These are phyloP conservation scores for Eupeodes luniger DNA, from an alignment of 2,888 invertebrate species.

Conservation along the genomic window DNA sequence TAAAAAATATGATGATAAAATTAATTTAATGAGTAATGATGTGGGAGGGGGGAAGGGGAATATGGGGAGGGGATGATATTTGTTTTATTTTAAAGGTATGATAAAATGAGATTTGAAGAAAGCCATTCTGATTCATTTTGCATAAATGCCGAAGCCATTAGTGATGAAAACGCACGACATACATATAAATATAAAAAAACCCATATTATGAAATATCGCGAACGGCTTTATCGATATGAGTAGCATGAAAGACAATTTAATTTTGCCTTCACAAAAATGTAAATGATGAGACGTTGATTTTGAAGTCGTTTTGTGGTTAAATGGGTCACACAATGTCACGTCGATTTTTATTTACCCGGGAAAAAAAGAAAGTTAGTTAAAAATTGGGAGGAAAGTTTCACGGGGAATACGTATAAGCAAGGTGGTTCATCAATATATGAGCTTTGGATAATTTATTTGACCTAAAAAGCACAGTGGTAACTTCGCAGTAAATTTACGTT, in stretches of 20 bases:
- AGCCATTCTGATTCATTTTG: slow-evolving; percentile 74
- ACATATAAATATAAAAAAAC: slow-evolving; percentile 34
- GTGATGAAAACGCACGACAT: slow-evolving; percentile 81
- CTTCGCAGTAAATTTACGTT: too few relatives aligned
- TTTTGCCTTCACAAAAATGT: neutral
- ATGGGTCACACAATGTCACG: slow-evolving; percentile 66
- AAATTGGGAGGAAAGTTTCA: slow-evolving; percentile 18
- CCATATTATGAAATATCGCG: slow-evolving; percentile 44
- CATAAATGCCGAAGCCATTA: slow-evolving; percentile 82
- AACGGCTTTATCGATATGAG: slow-evolving; percentile 30
- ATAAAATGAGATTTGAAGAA: slow-evolving; percentile 63
- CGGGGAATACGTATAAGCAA: slow-evolving; percentile 1
- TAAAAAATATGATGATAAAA: slow-evolving; percentile 4
- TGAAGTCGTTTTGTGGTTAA: neutral
- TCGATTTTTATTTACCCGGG: slow-evolving; percentile 41
- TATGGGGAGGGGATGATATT: slow-evolving; percentile 27
- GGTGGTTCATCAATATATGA: neutral
- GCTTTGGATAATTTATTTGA: neutral
- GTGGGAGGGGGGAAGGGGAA: neutral
- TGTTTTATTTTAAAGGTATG: slow-evolving; percentile 12
- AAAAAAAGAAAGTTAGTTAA: slow-evolving; percentile 33
- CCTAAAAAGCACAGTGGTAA: too few relatives aligned
- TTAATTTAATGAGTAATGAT: slow-evolving; percentile 16
- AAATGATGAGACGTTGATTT: slow-evolving; percentile 30
- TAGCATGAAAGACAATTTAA: slow-evolving; percentile 22